phyloP scores from a whole-genome alignment of 2,113 vertebrate species.

The Lampris megalopsis region DNA sequence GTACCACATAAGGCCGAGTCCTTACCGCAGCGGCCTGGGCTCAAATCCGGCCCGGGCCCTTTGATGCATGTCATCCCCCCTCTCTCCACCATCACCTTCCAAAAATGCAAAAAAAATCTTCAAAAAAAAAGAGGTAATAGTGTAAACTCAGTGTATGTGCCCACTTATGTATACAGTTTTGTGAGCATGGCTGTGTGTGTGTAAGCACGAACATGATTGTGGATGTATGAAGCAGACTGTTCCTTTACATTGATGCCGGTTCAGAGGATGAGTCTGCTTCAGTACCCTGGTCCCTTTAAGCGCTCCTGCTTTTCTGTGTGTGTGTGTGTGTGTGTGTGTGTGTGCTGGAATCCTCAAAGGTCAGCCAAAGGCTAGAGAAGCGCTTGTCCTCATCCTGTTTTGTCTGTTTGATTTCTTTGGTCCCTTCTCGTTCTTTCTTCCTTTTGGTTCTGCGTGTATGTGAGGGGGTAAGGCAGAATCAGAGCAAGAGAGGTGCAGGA shows the following conservation, averaged over 20 bases:
- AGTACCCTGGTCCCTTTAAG: slow-evolving; percentile 36
- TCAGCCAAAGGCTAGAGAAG: slow-evolving; percentile 61
- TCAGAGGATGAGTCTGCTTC: slow-evolving; percentile 39
- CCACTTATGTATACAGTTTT: background rate
- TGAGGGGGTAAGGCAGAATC: slow-evolving; percentile 16
- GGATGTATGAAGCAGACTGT: slow-evolving; percentile 42
- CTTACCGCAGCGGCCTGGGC: too few relatives aligned
- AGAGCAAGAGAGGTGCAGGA: slow-evolving; percentile 5
- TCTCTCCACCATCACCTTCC: too few relatives aligned
- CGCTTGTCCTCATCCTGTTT: slow-evolving; percentile 41
- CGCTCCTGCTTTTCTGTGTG: background rate
- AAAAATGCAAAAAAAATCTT: too few relatives aligned
- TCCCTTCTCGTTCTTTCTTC: background rate
- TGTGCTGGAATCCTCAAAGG: slow-evolving; percentile 40
- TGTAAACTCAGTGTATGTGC: slow-evolving; percentile 14
- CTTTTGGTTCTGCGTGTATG: background rate
- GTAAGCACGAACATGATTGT: slow-evolving; percentile 4
- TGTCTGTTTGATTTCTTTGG: slow-evolving; percentile 6
- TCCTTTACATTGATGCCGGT: slow-evolving; percentile 53
- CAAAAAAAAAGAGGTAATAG: too few relatives aligned
- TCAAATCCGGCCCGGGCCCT: too few relatives aligned
- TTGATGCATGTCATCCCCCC: too few relatives aligned
- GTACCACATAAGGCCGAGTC: too few relatives aligned
- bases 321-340: slow-evolving; percentile 3
- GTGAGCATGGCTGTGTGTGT: background rate